Percentiles rank a stretch among this genome's conserved stretches.
These are phyloP conservation scores for Acridotheres tristis DNA, from an alignment of 2,797 vertebrate species.

Conservation along the genomic window DNA sequence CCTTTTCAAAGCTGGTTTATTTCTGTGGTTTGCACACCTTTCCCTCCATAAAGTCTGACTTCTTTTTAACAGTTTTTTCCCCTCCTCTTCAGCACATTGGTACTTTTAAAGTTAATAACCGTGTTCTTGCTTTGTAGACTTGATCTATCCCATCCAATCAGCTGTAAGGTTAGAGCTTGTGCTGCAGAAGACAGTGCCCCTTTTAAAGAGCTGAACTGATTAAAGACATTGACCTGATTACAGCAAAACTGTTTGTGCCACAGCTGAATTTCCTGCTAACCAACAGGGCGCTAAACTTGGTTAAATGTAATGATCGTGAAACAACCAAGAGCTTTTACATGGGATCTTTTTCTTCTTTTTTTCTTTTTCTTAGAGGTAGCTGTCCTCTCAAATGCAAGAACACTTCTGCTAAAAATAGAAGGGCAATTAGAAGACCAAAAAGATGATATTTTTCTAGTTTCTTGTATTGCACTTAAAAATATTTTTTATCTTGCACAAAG, in stretches of 20 bases:
- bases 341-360: background rate
- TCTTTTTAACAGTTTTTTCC: background rate
- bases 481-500: slow-evolving; percentile 72
- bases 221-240: slow-evolving; percentile 64
- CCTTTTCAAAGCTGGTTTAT: slow-evolving; percentile 57
- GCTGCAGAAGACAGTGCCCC: slow-evolving; percentile 46
- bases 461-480: slow-evolving; percentile 49
- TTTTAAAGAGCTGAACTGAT: slow-evolving; percentile 67
- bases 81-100: slow-evolving; percentile 4
- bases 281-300: slow-evolving; percentile 14
- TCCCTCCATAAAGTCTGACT: slow-evolving; percentile 28
- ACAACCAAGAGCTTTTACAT: slow-evolving; percentile 52
- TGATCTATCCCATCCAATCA: slow-evolving; percentile 56
- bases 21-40: slow-evolving; percentile 68
- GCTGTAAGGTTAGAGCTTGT: slow-evolving; percentile 40
- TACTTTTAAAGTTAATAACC: slow-evolving; percentile 42
- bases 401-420: slow-evolving; percentile 41
- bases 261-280: slow-evolving; percentile 63
- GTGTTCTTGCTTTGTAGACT: background rate
- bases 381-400: slow-evolving; percentile 31
- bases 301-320: slow-evolving; percentile 3
- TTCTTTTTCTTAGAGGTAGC: background rate
- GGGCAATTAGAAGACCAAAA: slow-evolving; percentile 38
- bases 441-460: slow-evolving; percentile 52
- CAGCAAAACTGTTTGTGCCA: slow-evolving; percentile 54